phyloP scores from a whole-genome alignment of 2,888 invertebrate genomes.

The Aradus depressus region DNA sequence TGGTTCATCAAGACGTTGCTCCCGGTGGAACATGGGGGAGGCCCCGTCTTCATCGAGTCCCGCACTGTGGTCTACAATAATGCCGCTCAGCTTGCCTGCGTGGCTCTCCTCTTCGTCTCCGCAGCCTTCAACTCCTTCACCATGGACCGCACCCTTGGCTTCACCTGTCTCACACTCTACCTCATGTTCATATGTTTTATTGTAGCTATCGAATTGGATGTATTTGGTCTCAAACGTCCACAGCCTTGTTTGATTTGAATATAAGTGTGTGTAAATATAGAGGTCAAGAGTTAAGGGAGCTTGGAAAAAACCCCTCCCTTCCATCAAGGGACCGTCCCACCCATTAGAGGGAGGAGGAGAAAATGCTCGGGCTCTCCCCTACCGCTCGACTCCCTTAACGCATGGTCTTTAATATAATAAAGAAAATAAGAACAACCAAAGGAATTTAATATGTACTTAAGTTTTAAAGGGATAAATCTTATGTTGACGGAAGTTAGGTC shows the following conservation, averaged over 20 bases:
- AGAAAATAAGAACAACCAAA: no score
- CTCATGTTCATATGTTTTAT: slow-evolving; percentile 60
- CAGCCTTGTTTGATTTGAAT: background rate
- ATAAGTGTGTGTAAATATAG: no score
- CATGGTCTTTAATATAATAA: no score
- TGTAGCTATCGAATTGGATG: slow-evolving; percentile 63
- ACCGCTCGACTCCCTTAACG: no score
- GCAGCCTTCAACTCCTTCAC: slow-evolving; percentile 44
- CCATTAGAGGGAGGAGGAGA: no score
- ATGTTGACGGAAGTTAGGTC: no score
- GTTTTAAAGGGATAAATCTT: no score
- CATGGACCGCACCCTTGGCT: slow-evolving; percentile 57
- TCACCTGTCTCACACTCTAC: slow-evolving; percentile 54
- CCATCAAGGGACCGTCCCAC: no score
- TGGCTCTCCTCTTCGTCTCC: slow-evolving; percentile 54
- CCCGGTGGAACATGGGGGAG: slow-evolving; percentile 37
- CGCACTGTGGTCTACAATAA: slow-evolving; percentile 73
- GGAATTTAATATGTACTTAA: no score
- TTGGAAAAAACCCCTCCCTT: no score
- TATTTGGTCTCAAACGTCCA: slow-evolving; percentile 13
- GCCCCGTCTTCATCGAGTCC: slow-evolving; percentile 56
- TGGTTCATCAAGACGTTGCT: slow-evolving; percentile 68
- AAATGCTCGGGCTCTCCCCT: no score
- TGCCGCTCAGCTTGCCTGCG: slow-evolving; percentile 62
- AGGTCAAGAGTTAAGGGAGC: no score